A percentile compares a stretch with the other conserved stretches of the same genome.
phyloP scores from a whole-genome alignment of 2,113 vertebrate genomes.

The Hydrolagus affinis region DNA sequence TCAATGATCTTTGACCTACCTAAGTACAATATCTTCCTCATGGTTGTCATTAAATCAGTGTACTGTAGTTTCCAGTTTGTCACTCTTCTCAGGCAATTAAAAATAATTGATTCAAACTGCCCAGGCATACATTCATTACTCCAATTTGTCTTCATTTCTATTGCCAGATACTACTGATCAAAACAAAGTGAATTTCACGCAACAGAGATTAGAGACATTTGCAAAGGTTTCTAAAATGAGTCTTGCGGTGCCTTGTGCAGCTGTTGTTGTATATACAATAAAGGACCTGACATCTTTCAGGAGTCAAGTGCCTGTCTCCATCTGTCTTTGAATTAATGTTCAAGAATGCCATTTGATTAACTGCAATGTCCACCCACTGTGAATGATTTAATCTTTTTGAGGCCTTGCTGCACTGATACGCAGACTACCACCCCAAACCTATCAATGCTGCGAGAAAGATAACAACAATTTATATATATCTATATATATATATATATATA shows the following conservation, averaged over 20 bases:
- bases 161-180: neutral
- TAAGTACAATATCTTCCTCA: neutral
- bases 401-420: no score
- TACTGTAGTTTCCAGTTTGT: neutral
- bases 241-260: constrained; percentile 1
- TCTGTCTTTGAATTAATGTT: neutral
- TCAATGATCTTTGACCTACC: neutral
- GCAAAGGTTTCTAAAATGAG: neutral
- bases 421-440: no score
- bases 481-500: no score
- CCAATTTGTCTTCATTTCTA: neutral
- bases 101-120: neutral
- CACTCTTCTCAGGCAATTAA: neutral
- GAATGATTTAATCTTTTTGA: no score
- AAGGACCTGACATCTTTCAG: neutral
- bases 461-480: no score
- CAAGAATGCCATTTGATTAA: constrained; percentile 7
- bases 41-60: neutral
- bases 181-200: neutral
- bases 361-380: neutral
- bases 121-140: neutral
- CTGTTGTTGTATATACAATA: neutral
- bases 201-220: neutral
- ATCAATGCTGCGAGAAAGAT: no score
- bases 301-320: neutral